A percentile compares a stretch with the other conserved stretches of the same genome.
Evolutionary conservation across 2,113 vertebrate genomes (phyloP).

Genomic region (Chrysochloris asiatica): DNA sequence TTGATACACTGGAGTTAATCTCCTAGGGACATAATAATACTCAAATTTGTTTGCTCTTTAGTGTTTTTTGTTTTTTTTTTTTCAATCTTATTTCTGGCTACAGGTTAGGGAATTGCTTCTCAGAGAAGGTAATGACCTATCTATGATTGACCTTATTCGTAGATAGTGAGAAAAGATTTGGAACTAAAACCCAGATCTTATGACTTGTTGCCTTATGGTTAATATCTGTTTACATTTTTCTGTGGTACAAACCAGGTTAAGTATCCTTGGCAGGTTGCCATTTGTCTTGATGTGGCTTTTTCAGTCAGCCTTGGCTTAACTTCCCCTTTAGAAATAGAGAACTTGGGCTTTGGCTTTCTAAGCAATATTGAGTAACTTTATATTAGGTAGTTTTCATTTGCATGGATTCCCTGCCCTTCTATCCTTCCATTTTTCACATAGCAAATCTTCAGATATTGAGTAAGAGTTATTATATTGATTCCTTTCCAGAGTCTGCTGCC

Average conservation of each 20-base stretch:
- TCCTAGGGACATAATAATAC: constrained; percentile 10
- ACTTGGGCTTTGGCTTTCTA: not conserved
- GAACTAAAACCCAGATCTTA: not conserved
- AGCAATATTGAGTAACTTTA: constrained; percentile 21
- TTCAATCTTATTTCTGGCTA: not conserved
- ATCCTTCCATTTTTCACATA: not conserved
- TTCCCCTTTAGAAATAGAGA: not conserved
- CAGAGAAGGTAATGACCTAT: not conserved
- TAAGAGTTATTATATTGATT: not conserved
- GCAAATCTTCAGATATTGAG: not conserved
- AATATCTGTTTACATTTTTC: constrained; percentile 11
- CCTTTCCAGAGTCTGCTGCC: not conserved
- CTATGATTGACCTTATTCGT: not conserved
- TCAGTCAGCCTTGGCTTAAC: not conserved
- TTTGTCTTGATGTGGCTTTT: not conserved
- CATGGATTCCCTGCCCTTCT: not conserved
- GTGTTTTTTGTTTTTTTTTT: not conserved
- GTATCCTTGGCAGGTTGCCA: not conserved
- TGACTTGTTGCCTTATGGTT: not conserved
- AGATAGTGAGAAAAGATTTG: not conserved
- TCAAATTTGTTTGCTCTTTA: not conserved
- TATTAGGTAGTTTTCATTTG: not conserved
- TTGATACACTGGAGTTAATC: too few relatives aligned
- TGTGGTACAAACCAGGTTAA: not conserved
- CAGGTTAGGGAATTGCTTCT: not conserved